Base-by-base conservation (phyloP, 2,113 vertebrate genomes). In the Gadus chalcogrammus region DNA sequence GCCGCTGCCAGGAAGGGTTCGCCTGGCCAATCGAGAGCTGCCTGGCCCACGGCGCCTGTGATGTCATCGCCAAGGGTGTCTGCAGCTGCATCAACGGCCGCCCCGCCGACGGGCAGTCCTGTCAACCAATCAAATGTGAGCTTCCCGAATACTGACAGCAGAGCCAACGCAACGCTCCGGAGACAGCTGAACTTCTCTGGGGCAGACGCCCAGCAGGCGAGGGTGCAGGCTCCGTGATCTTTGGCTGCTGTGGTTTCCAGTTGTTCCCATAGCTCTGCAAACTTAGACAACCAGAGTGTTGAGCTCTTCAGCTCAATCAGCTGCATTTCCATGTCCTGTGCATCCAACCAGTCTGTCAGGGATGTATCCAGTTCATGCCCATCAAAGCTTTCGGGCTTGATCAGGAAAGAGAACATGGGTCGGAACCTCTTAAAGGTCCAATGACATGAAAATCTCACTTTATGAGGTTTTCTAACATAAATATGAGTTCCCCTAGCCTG, bases 1-100 rank as follows among this genome's bases (percentile, higher is more conserved):
- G 91, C 71, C 63, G 5, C 62, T 92, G 90, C 79, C 82, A 89
- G 42, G 79, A 88, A 18, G 79, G 79, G 69, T 88, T 73, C 65
- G 65, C 65, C 35, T 91, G 88, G 88, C 65, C 89, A 0, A 18
- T 68, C 17, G 8, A 9, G 2, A 78, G 42, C 67, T 92, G 90
- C 38, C 12, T 18, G 0, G 52, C 63, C 9, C 86, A 90, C 5
- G 79, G 80, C 56, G 60, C 82, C 42, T 91, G 88, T 73, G 76
- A 79, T 67, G 55, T 27, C 1, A 31, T 81, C 22, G 64, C 1
- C n/a, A 12, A 79, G 8, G 62, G 18, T 48, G 31, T 71, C 0
- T 92, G 91, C 53, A 38, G 18, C 0, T 92, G 91, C 24, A 88
- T 91, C 79, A 82, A 65, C 16, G 35, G 1, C 13, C 15, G 88